Base-by-base conservation (phyloP, 2,888 invertebrate genomes). In the Eristalis arbustorum region DNA sequence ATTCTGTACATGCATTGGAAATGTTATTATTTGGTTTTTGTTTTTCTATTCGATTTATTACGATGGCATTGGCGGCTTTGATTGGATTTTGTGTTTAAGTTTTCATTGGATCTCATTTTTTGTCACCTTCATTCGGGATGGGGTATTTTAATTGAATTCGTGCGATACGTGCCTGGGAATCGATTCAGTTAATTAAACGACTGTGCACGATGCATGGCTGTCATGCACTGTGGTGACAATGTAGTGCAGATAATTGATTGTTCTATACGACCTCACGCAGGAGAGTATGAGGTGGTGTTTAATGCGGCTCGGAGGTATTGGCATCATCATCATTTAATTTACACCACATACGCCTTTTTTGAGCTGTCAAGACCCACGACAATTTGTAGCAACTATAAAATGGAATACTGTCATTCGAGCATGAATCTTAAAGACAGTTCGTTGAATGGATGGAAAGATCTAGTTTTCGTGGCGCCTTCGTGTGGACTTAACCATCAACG, bases 31-130 rank as follows among this genome's bases (percentile, higher is more conserved):
- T 49, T 49, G 8, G 5, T 1, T n/a, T 18, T 49, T 18, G 8
- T 18, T 49, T 18, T 18, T 49, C 2, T 18, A 49, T 69, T 76
- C 31, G 63, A 18, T 66, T 31, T 14, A 31, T 37, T 18, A 49
- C 49, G 28, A 18, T 49, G 10, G 14, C 18, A 77, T 77, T 77
- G 69, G 77, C 69, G 69, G 77, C 69, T 77, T 77, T 69, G 37
- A 57, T 74, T 59, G 31, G 28, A 22, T 74, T 34, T 22, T 64
- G 10, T 57, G 23, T 59, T 56, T 5, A 18, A 2, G 10, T 31
- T 72, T 42, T 42, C 23, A 37, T 37, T 71, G 14, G 11, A 61
- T 61, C 5, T 64, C 40, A 66, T 66, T 28, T 28, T 71, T 3
- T 42, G 61, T 3, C 18, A 25, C 18, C 8, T 49, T 18, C 49